These are phyloP conservation scores for Pelmatolapia mariae DNA, from an alignment of 2,113 vertebrate genomes.

Conservation along the genomic window DNA sequence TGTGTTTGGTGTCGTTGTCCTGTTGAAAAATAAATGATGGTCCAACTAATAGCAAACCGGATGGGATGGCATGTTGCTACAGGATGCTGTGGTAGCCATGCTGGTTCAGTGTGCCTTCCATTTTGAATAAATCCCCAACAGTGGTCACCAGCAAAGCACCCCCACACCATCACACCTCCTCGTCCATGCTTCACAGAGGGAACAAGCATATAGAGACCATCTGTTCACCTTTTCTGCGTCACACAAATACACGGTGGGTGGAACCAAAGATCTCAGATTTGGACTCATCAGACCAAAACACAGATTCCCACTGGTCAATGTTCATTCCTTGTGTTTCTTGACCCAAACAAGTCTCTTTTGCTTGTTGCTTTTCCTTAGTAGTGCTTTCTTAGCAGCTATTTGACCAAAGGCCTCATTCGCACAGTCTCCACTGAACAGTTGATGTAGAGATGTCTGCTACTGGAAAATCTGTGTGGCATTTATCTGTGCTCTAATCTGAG, in stretches of 20 bases:
- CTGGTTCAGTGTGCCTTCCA: neutral
- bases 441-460: neutral
- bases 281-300: too few relatives aligned
- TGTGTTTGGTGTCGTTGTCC: neutral
- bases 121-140: neutral
- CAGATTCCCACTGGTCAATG: too few relatives aligned
- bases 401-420: neutral
- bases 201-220: too few relatives aligned
- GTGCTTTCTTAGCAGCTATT: neutral
- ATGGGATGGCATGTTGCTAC: neutral
- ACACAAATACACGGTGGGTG: too few relatives aligned
- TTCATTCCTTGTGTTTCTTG: too few relatives aligned
- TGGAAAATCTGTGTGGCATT: neutral
- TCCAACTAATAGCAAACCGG: neutral
- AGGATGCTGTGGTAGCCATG: neutral
- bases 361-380: neutral
- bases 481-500: neutral
- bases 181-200: too few relatives aligned
- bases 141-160: neutral
- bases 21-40: neutral
- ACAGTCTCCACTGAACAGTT: neutral
- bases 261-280: too few relatives aligned
- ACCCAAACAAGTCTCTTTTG: too few relatives aligned
- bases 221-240: too few relatives aligned
- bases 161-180: neutral